Evolutionary conservation across 2,113 vertebrate species (phyloP), one percentile per base, ranked within the genome.

Genomic region (Accipiter virgatus): DNA sequence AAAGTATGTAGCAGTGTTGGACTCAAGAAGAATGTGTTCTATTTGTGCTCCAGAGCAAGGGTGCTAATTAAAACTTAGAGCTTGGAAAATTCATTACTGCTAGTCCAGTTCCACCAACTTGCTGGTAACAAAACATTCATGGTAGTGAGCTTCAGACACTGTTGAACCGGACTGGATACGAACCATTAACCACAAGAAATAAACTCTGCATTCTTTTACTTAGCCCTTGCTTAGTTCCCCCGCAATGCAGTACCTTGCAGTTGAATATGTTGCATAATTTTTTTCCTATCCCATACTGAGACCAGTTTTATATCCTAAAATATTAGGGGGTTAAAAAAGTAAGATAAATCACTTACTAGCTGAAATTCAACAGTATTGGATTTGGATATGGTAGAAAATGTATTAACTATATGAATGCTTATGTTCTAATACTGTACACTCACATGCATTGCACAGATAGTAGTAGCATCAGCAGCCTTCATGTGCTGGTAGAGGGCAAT

Each of bases 241-340:
- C 21, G n/a, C 31, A 6, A 3, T 50, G 32, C 23, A 34, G 26
- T 56, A 62, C 40, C 19, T 50, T 74, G 61, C 13, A 19, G 31
- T 27, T 1, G 0, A 45, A 63, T 38, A 48, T 22, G 50, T 25
- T 34, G 23, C 1, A 0, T 26, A 19, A 4, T 38, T 50, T 52
- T 86, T 75, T 62, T 58, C 23, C 29, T 23, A 8, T 67, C 29
- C 42, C 29, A 15, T 47, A 71, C 26, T 55, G 22, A 71, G 63
- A 65, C 9, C 32, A 73, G 52, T 65, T 59, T 81, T 94, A 65
- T n/a, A 52, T 63, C 45, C 10, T 58, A 40, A 52, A 65, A 53
- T 8, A 31, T 27, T 32, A 52, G 16, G 16, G 47, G 16, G 29
- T 40, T 36, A 6, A 47, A 55, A n/a, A 73, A 75, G 18, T 71